Evolutionary conservation across 23 tunicate species (phyloP), one percentile per base, ranked within the genome.

Genomic region (Clavelina lepadiformis): DNA sequence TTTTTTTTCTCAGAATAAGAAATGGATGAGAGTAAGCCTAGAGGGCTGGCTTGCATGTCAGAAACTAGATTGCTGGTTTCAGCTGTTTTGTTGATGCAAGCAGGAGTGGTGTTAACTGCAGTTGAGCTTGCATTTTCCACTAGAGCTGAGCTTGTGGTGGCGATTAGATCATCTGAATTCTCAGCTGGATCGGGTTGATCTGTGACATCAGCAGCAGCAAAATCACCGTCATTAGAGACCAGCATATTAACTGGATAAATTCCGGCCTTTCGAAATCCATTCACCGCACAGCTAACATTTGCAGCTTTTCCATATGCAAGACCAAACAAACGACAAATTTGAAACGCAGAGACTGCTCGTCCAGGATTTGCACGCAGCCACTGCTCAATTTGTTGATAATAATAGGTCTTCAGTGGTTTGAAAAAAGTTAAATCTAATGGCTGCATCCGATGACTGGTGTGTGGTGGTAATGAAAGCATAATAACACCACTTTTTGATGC

Each of bases 331-430:
- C 33, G 74, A 38, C 74, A 30, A 15, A 51, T 50, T 45, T 68
- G 41, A 28, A 30, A 68, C 8, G 33, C 32, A 24, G 59, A 31
- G 26, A 49, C 5, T 24, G 74, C 56, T 47, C 74, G 31, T 68
- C 74, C 74, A 44, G 60, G 60, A 68, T 68, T 3, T 68, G 74
- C 74, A 20, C 60, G 38, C 74, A 68, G 20, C 60, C 74, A 68
- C 29, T 44, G 41, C 7, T 11, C 33, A 5, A 68, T 68, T 6
- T 68, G 74, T 23, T 49, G 74, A 6, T 38, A 6, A 38, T 28
- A 68, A 29, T 49, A 68, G 13, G 60, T 68, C 41, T 68, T 49
- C 57, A 68, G 32, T 31, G 60, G 74, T 38, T 68, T 68, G 24
- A 68, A 49, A 51, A 68, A 49, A 29, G 74, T 13, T 44, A 68